Percentiles rank a stretch among this genome's conserved stretches.
These are phyloP conservation scores for Mycalesis mineus DNA, from an alignment of 2,888 invertebrate species.

Conservation along the genomic window DNA sequence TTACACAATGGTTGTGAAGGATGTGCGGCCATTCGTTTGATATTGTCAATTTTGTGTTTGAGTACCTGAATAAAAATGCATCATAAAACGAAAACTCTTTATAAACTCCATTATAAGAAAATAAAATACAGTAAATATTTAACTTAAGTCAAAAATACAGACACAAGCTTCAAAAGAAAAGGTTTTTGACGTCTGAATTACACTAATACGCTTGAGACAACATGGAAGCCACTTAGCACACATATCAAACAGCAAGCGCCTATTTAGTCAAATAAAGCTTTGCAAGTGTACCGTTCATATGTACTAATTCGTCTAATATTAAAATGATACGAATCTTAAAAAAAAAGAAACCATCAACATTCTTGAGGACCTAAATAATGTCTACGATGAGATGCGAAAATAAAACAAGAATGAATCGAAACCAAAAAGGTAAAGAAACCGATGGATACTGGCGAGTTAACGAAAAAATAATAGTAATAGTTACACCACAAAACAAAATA, in stretches of 20 bases:
- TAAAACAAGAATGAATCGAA: constrained; percentile 28
- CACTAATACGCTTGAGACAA: constrained; percentile 18
- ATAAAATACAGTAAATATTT: constrained; percentile 23
- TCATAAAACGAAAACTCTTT: neutral
- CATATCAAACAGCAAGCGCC: constrained; percentile 22
- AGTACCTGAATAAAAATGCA: constrained; percentile 82
- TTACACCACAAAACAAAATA: constrained; percentile 26
- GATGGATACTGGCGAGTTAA: constrained; percentile 26
- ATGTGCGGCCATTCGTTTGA: constrained; percentile 96
- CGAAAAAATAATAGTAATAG: constrained; percentile 28
- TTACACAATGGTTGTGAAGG: constrained; percentile 97
- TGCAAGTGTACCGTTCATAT: neutral
- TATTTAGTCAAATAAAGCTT: constrained; percentile 16
- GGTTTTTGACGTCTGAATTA: constrained; percentile 19
- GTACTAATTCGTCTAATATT: neutral
- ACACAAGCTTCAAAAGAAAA: neutral
- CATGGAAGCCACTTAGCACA: constrained; percentile 26
- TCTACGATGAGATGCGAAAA: constrained; percentile 31
- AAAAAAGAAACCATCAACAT: constrained; percentile 13
- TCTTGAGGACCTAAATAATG: constrained; percentile 20
- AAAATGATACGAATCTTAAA: constrained; percentile 20
- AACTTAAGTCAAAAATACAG: constrained; percentile 13
- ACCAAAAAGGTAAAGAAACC: constrained; percentile 31
- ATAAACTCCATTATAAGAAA: constrained; percentile 25
- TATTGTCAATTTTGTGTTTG: constrained; percentile 96